Conservation (phyloP, 2,888 invertebrate species). For the Hylaea fasciaria region DNA sequence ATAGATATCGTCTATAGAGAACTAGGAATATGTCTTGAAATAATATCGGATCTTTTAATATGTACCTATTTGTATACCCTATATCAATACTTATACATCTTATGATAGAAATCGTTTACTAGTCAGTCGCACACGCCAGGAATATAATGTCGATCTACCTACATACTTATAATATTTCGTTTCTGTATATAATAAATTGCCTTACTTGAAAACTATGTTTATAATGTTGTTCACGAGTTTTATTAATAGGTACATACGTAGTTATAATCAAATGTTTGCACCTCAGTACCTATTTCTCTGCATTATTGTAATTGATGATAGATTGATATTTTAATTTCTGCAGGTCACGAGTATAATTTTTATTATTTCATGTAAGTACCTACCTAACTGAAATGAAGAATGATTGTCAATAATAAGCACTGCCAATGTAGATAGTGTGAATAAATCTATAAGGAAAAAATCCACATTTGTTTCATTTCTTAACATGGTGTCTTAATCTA, state of each 20-base stretch:
- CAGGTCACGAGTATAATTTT: constrained; percentile 1
- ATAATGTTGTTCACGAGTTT: background rate
- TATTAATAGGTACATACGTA: constrained; percentile 4
- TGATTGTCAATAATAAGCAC: constrained; percentile 54
- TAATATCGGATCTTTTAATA: too few species aligned
- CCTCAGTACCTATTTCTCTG: background rate
- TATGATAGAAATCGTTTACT: background rate
- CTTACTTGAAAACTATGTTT: constrained; percentile 21
- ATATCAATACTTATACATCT: too few species aligned
- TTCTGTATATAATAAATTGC: constrained; percentile 27
- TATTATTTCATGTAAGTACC: constrained; percentile 8
- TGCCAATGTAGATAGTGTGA: constrained; percentile 79
- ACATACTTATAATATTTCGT: constrained; percentile 7
- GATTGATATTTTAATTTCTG: constrained; percentile 8
- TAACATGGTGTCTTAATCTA: background rate
- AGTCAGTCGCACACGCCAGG: constrained; percentile 10
- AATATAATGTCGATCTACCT: constrained; percentile 1
- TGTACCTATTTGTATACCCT: too few species aligned
- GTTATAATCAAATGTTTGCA: constrained; percentile 2
- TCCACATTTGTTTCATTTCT: constrained; percentile 30
- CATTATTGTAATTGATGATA: constrained; percentile 4
- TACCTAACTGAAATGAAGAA: constrained; percentile 17
- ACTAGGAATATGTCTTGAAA: too few species aligned
- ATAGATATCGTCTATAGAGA: too few species aligned
- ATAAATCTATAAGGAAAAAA: constrained; percentile 49